phyloP scores from a whole-genome alignment of 2,113 vertebrate genomes.

The Sphyrna mokarran region DNA sequence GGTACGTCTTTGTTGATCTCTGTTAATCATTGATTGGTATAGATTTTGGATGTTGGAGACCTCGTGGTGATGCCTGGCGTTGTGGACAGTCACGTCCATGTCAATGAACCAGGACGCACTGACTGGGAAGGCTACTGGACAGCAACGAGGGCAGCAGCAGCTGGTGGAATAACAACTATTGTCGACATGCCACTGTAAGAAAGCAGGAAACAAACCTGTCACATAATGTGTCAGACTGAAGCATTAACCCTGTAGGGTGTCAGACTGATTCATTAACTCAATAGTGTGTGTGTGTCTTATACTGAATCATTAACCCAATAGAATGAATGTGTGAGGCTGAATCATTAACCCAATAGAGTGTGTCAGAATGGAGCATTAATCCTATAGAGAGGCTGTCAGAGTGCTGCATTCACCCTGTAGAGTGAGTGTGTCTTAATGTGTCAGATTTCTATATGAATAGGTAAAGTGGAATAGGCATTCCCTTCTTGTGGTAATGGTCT shows the following conservation, averaged over 20 bases:
- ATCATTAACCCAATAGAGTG: neutral
- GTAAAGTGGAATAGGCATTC: too few species aligned
- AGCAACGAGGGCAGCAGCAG: constrained; percentile 66
- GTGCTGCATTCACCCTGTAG: neutral
- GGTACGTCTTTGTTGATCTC: neutral
- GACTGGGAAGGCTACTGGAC: constrained; percentile 68
- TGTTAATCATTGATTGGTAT: constrained; percentile 10
- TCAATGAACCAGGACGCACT: constrained; percentile 69
- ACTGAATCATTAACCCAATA: neutral
- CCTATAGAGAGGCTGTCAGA: neutral
- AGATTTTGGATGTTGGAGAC: constrained; percentile 67
- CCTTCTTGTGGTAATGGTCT: too few species aligned
- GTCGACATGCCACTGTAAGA: constrained; percentile 73
- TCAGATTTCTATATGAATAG: neutral
- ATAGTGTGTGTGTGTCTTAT: neutral
- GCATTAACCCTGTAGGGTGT: neutral
- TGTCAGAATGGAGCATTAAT: too few species aligned
- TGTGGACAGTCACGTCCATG: constrained; percentile 68
- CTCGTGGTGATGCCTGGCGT: constrained; percentile 71
- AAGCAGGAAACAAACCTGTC: neutral
- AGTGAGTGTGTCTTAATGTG: neutral
- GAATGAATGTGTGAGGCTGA: neutral
- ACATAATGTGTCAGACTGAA: neutral
- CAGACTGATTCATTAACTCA: neutral
- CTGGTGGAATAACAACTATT: constrained; percentile 71